A percentile compares a stretch with the other conserved stretches of the same genome.
Evolutionary conservation across 1,140 invertebrate genomes (phyloP).

Genomic region (Harpegnathos saltator): DNA sequence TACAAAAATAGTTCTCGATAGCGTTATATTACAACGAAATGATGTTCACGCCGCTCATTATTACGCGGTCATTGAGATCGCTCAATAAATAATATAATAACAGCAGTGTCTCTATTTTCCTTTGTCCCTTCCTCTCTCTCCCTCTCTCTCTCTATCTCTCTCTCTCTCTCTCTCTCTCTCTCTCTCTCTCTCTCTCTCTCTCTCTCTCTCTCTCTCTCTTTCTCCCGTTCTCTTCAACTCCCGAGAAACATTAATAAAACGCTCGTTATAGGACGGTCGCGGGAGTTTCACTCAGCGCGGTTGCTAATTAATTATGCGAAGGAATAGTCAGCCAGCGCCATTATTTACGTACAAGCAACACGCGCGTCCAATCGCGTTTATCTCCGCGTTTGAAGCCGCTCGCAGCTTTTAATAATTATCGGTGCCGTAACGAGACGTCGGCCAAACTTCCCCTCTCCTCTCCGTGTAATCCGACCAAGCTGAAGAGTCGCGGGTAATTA

Average conservation of each 20-base stretch:
- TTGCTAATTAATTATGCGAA: constrained; percentile 48
- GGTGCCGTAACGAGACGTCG: background rate
- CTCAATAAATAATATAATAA: constrained; percentile 32
- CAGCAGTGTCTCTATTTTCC: too few species aligned
- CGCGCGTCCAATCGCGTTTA: constrained; percentile 18
- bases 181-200: too few species aligned
- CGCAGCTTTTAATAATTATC: constrained; percentile 38
- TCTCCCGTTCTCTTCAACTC: too few species aligned
- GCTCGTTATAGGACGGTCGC: background rate
- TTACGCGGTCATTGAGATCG: constrained; percentile 19
- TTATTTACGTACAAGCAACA: constrained; percentile 47
- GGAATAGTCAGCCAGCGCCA: constrained; percentile 7
- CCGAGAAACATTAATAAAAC: constrained; percentile 26
- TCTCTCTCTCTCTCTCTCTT: too few species aligned
- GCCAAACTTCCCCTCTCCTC: background rate
- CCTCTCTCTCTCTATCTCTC: too few species aligned
- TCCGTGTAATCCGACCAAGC: background rate
- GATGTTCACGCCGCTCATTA: constrained; percentile 30
- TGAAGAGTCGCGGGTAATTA: constrained; percentile 37
- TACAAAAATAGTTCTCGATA: constrained; percentile 5
- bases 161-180: too few species aligned
- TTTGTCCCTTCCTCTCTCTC: too few species aligned
- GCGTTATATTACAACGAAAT: background rate
- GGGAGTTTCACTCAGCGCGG: constrained; percentile 26
- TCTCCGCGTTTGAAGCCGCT: background rate